Evolutionary conservation across 2,888 invertebrate genomes (phyloP).

Genomic region (Archaeoteleia sp.): DNA sequence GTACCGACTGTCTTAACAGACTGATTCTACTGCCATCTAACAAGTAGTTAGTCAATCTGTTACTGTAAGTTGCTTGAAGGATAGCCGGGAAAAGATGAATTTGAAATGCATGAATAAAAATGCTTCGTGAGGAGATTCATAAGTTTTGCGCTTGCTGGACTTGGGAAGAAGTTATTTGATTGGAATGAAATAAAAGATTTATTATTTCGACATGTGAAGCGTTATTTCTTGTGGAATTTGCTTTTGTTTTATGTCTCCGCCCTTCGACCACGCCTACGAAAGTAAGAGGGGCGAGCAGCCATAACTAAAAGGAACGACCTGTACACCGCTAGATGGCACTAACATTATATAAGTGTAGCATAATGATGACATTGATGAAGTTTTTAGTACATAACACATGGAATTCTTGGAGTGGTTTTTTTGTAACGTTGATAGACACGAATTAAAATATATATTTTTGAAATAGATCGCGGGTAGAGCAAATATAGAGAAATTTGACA

Average conservation of each 20-base stretch:
- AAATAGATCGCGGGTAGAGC: too few relatives aligned
- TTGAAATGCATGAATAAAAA: conserved; percentile 14
- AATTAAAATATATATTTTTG: too few relatives aligned
- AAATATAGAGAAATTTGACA: too few relatives aligned
- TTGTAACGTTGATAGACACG: too few relatives aligned
- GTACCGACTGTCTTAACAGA: conserved; percentile 52
- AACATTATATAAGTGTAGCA: conserved; percentile 56
- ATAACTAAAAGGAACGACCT: conserved; percentile 71
- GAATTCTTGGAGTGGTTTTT: too few relatives aligned
- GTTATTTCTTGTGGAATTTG: conserved; percentile 24
- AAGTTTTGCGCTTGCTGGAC: neutral
- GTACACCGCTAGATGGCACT: conserved; percentile 73
- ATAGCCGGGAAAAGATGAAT: conserved; percentile 1
- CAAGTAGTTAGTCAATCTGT: conserved; percentile 56
- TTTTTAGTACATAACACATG: too few relatives aligned
- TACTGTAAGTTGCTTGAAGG: conserved; percentile 42
- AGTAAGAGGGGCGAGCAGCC: conserved; percentile 69
- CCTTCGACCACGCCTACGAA: conserved; percentile 71
- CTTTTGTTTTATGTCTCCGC: conserved; percentile 55
- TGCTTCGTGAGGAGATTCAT: neutral
- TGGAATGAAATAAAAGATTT: neutral
- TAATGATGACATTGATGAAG: conserved; percentile 6
- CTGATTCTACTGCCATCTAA: conserved; percentile 67
- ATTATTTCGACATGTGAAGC: conserved; percentile 2
- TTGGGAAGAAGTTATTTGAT: neutral